A percentile compares a stretch with the other conserved stretches of the same genome.
Conservation (phyloP, 2,888 invertebrate genomes). For the Agrochola lota region DNA sequence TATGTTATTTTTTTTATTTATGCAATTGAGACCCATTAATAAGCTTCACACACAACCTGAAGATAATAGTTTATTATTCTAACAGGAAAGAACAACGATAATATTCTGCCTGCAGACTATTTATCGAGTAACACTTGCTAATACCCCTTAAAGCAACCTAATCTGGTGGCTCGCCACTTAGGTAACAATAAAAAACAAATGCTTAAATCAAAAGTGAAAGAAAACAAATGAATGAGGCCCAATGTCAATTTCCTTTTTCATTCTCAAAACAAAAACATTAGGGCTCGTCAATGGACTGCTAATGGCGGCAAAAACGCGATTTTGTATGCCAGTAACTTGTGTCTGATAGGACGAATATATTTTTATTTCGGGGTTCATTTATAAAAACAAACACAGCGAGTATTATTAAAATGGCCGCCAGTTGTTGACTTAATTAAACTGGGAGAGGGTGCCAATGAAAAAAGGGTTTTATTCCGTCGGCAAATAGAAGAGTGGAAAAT, state of each 20-base stretch:
- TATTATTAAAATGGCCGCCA: constrained; percentile 69
- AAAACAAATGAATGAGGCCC: constrained; percentile 24
- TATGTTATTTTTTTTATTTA: background rate
- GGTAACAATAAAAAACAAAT: constrained; percentile 20
- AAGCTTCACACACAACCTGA: background rate
- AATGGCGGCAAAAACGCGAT: constrained; percentile 38
- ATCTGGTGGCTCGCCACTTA: background rate
- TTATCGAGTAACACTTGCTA: background rate
- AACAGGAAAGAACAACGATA: background rate
- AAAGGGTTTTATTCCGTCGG: constrained; percentile 71
- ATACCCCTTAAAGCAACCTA: background rate
- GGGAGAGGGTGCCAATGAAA: constrained; percentile 71
- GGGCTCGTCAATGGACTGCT: constrained; percentile 16
- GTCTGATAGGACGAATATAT: constrained; percentile 28
- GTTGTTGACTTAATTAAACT: constrained; percentile 78
- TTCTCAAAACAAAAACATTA: constrained; percentile 38
- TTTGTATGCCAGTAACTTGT: constrained; percentile 35
- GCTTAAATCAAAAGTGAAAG: constrained; percentile 35
- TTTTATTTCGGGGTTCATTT: constrained; percentile 33
- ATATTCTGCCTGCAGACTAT: background rate
- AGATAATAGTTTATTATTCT: background rate
- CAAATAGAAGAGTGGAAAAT: constrained; percentile 63
- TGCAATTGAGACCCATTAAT: background rate
- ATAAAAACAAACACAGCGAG: constrained; percentile 59
- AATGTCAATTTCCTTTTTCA: constrained; percentile 17